Evolutionary conservation across 2,888 invertebrate genomes (phyloP).

Genomic region (Hirtodrosophila histrioides): DNA sequence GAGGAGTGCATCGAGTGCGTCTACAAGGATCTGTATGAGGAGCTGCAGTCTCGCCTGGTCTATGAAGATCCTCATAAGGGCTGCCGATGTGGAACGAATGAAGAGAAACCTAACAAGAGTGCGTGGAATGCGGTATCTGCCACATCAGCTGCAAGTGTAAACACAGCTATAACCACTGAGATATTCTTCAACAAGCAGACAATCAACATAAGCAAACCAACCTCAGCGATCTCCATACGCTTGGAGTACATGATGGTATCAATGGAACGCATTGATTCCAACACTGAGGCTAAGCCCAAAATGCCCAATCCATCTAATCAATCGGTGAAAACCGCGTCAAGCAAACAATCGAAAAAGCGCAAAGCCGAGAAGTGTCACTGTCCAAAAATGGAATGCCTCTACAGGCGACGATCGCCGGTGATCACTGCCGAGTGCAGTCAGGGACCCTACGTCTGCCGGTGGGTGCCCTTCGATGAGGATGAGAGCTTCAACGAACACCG

Average conservation of each 20-base stretch:
- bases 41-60: constrained; percentile 47
- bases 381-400: constrained; percentile 51
- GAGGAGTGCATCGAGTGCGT: constrained; percentile 64
- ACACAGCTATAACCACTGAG: constrained; percentile 31
- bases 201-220: neutral
- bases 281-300: neutral
- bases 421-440: constrained; percentile 74
- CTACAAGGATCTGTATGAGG: constrained; percentile 63
- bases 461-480: constrained; percentile 56
- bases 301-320: neutral
- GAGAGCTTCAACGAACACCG: constrained; percentile 37
- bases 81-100: constrained; percentile 23
- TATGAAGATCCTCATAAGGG: constrained; percentile 25
- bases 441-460: constrained; percentile 76
- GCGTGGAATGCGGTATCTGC: neutral
- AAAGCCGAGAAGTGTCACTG: constrained; percentile 52
- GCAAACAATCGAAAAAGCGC: neutral
- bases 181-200: constrained; percentile 34
- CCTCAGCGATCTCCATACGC: constrained; percentile 19
- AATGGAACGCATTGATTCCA: neutral
- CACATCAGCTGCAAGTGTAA: neutral
- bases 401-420: constrained; percentile 37
- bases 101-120: rapidly evolving
- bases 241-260: constrained; percentile 2
- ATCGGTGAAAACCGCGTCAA: rapidly evolving